These are phyloP conservation scores for Clitarchus hookeri DNA, from an alignment of 2,888 invertebrate genomes.

Conservation along the genomic window DNA sequence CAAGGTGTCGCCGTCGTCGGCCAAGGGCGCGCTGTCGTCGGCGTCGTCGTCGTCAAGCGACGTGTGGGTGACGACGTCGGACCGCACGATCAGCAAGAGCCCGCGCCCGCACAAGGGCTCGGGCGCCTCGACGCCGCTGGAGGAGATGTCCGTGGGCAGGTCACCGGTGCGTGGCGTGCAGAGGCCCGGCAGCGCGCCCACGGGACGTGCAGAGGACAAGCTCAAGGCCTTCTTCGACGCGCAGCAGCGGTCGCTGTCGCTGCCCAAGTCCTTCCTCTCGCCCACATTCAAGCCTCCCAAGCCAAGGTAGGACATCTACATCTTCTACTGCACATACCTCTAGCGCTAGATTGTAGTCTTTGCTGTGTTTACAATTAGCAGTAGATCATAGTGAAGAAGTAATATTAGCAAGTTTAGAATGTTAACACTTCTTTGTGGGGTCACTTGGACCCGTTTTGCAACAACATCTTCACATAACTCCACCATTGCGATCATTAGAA, in stretches of 20 bases:
- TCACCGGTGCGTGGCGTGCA: constrained; percentile 48
- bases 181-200: constrained; percentile 59
- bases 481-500: too few species aligned
- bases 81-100: constrained; percentile 57
- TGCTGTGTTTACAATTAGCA: neutral
- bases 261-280: constrained; percentile 61
- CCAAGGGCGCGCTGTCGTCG: constrained; percentile 38
- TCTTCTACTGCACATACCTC: neutral
- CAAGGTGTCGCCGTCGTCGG: constrained; percentile 43
- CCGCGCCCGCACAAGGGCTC: constrained; percentile 57
- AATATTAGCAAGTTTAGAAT: too few species aligned
- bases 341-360: neutral
- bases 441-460: too few species aligned
- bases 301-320: constrained; percentile 45
- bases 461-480: too few species aligned
- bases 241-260: constrained; percentile 59
- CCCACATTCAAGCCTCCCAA: constrained; percentile 37
- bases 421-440: too few species aligned
- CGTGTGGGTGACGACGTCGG: constrained; percentile 60
- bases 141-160: constrained; percentile 48
- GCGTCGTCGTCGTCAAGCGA: constrained; percentile 60
- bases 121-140: constrained; percentile 59
- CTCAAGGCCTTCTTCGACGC: constrained; percentile 49
- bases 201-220: constrained; percentile 48
- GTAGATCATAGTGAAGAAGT: neutral